Percentiles rank a stretch among this genome's conserved stretches.
Evolutionary conservation across 2,888 invertebrate genomes (phyloP).

Genomic region (Hermodice carunculata): DNA sequence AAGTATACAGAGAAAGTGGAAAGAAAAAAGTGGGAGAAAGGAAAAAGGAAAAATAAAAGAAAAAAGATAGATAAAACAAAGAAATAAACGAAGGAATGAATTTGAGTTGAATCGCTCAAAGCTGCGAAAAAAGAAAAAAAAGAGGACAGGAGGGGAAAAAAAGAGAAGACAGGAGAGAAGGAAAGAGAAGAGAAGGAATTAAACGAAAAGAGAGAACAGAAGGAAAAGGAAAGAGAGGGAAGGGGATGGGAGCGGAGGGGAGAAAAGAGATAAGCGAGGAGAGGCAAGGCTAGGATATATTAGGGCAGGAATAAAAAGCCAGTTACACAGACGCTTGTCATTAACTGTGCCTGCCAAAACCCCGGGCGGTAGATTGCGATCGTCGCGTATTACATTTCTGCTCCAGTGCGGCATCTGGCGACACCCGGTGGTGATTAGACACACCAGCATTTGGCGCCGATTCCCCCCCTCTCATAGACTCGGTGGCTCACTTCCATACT

Average conservation of each 20-base stretch:
- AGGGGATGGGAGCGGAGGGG: slow-evolving; percentile 74
- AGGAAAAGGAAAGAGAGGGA: slow-evolving; percentile 3
- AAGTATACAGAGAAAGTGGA: not conserved
- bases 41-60: not conserved
- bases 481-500: no score
- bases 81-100: not conserved
- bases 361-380: no score
- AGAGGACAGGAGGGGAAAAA: not conserved
- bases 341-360: no score
- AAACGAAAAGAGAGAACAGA: not conserved
- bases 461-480: no score
- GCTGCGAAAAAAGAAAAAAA: not conserved
- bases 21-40: not conserved
- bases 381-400: no score
- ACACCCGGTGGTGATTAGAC: no score
- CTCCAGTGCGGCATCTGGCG: no score
- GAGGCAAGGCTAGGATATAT: no score
- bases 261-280: not conserved
- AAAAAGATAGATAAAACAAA: not conserved
- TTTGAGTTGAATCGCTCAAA: not conserved
- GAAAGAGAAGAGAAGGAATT: not conserved
- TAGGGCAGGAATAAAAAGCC: no score
- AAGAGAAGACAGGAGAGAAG: not conserved
- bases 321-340: no score
- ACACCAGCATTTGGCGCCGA: no score